Conservation (phyloP, 2,888 invertebrate species). For the Drosophila melanocephala region DNA sequence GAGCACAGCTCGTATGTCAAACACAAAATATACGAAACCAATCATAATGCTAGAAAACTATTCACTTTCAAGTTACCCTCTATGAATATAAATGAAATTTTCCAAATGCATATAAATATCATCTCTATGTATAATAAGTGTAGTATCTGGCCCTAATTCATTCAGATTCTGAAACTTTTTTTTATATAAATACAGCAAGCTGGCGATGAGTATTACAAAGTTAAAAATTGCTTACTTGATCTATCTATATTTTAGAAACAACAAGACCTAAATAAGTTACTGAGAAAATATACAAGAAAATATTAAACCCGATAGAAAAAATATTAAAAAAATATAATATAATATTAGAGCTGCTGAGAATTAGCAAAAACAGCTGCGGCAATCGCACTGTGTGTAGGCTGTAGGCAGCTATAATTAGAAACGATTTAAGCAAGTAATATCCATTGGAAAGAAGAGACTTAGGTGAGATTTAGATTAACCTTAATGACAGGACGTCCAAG, state of each 20-base stretch:
- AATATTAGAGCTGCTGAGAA: background rate
- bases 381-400: background rate
- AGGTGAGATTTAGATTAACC: background rate
- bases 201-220: background rate
- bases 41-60: conserved; percentile 25
- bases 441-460: background rate
- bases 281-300: background rate
- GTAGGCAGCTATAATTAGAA: background rate
- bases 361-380: background rate
- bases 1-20: conserved; percentile 44
- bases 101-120: background rate
- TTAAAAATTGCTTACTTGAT: background rate
- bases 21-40: conserved; percentile 32
- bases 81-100: background rate
- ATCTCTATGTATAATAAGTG: background rate
- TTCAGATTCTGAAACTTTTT: background rate
- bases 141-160: background rate
- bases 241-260: background rate
- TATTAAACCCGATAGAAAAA: background rate
- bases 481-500: background rate
- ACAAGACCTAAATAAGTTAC: background rate
- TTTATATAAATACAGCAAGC: background rate
- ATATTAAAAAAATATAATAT: background rate
- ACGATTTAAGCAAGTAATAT: background rate
- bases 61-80: conserved; percentile 28